These are phyloP conservation scores for Magallana nippona DNA, from an alignment of 2,888 invertebrate species.

Conservation along the genomic window DNA sequence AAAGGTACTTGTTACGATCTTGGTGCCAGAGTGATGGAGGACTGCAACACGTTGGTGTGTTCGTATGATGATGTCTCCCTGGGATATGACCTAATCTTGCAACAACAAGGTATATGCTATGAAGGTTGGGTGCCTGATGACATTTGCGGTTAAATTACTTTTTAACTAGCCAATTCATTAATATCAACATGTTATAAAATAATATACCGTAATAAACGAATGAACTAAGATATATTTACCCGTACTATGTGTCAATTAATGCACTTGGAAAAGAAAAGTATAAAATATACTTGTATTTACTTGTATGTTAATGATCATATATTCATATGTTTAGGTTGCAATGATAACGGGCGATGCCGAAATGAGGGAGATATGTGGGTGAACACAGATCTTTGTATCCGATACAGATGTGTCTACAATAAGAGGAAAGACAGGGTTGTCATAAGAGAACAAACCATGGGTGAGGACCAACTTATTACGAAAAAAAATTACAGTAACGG, in stretches of 20 bases:
- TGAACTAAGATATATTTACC: too few relatives aligned
- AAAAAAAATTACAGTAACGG: neutral
- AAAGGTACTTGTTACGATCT: constrained; percentile 33
- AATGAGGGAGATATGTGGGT: constrained; percentile 22
- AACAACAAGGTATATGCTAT: constrained; percentile 40
- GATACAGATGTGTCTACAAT: constrained; percentile 40
- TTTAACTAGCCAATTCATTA: too few relatives aligned
- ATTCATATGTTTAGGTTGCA: constrained; percentile 36
- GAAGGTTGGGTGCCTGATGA: neutral
- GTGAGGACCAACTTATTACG: neutral
- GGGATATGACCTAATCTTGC: constrained; percentile 45
- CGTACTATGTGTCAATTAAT: too few relatives aligned
- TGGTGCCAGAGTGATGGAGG: constrained; percentile 39
- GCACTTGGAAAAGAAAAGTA: too few relatives aligned
- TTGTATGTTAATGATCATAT: too few relatives aligned
- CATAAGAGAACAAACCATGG: constrained; percentile 39
- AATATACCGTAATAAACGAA: too few relatives aligned
- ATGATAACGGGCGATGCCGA: constrained; percentile 39
- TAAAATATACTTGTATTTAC: too few relatives aligned
- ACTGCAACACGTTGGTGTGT: constrained; percentile 45
- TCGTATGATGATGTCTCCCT: constrained; percentile 43
- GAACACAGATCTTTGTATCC: constrained; percentile 41
- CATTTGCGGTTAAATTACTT: neutral
- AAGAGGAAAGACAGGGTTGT: constrained; percentile 40
- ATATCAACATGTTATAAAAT: too few relatives aligned